Evolutionary conservation across 2,888 invertebrate species (phyloP), one percentile per base, ranked within the genome.

Genomic region (Chaetogeoica ovagalla): DNA sequence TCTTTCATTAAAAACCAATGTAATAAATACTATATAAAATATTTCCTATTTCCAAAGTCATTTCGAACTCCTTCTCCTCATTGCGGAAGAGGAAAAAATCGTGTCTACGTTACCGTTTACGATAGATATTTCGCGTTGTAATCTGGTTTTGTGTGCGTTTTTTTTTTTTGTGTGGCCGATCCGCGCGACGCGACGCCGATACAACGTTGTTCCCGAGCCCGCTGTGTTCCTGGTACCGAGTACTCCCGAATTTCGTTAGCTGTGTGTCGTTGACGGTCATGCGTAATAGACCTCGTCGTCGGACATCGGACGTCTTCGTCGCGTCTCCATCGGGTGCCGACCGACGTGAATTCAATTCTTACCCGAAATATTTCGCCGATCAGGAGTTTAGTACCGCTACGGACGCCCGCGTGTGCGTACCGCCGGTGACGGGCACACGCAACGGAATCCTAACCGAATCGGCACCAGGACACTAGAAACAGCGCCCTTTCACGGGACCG

Each of bases 181-280:
- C 55, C 19, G 55, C 19, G 55, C 19, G 55, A 19, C 55, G 55
- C 19, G 19, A 0, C 55, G 19, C 1, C 55, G 55, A 15, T 13
- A 15, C 52, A 39, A 39, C 39, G 39, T 6, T 8, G 39, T 6
- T 55, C 9, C 0, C 19, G 55, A 5, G 52, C 13, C 19, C 55
- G 55, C 55, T 30, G 60, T 1, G 19, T 6, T 23, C 77, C 77
- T 77, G 69, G 77, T 77, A 77, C 39, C 30, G 30, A 37, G 70
- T 52, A 52, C 55, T 37, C 52, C 62, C 55, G 77, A 23, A 70
- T 69, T 77, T 70, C 39, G 69, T 69, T 62, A 62, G 70, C 63
- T 62, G 39, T 37, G 69, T 70, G 77, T 30, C 77, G 63, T 75
- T 66, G 75, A 75, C 65, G 63, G 63, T 48, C 52, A 60, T 30